phyloP scores from a whole-genome alignment of 2,113 vertebrate genomes.

The Aldabrachelys gigantea region DNA sequence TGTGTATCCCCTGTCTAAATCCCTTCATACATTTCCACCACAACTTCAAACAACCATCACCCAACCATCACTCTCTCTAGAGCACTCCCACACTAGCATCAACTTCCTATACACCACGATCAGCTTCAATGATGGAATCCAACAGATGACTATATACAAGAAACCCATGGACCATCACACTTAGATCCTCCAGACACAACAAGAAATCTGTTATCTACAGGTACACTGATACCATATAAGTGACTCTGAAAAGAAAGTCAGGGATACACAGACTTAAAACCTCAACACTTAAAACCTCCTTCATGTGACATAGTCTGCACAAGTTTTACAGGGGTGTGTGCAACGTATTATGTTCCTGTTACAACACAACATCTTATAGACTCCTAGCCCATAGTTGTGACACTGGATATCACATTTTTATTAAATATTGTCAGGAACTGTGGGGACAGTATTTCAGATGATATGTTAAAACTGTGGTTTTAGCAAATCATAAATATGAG shows the following conservation, averaged over 20 bases:
- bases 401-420: background rate
- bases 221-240: background rate
- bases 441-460: background rate
- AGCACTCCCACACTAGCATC: background rate
- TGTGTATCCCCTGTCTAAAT: background rate
- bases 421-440: background rate
- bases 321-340: fast-evolving
- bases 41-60: background rate
- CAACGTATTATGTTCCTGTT: background rate
- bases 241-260: background rate
- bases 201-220: background rate
- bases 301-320: background rate
- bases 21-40: background rate
- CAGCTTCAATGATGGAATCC: background rate
- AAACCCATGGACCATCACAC: background rate
- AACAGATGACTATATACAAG: background rate
- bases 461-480: background rate
- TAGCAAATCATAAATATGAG: background rate
- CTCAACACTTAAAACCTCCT: background rate
- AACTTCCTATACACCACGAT: background rate
- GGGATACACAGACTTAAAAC: background rate
- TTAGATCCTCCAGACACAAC: background rate
- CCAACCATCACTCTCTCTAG: background rate
- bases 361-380: background rate
- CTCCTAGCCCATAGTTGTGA: background rate